phyloP scores from a whole-genome alignment of 1,140 invertebrate species.

The Atta texana region DNA sequence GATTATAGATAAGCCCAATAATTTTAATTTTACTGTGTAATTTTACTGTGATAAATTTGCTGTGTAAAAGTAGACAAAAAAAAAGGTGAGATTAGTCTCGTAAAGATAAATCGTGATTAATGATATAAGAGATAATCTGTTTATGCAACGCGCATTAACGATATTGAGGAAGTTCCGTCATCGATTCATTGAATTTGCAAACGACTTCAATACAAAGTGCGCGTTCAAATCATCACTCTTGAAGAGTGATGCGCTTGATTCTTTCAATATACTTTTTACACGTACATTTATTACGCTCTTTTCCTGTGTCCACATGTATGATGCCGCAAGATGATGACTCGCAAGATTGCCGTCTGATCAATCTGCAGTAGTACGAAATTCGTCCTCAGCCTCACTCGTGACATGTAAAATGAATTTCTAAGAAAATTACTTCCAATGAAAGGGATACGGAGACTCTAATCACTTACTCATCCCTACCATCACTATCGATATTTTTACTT shows the following conservation, averaged over 20 bases:
- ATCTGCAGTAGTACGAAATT: constrained; percentile 43
- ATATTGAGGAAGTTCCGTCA: constrained; percentile 13
- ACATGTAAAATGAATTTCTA: constrained; percentile 9
- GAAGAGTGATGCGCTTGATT: background rate
- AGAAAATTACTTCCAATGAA: constrained; percentile 40
- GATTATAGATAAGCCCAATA: background rate
- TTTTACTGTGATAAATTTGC: background rate
- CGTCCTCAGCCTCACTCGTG: background rate
- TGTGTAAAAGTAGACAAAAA: background rate
- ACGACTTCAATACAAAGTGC: background rate
- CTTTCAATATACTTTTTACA: constrained; percentile 20
- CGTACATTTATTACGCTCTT: constrained; percentile 4
- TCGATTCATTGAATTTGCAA: constrained; percentile 35
- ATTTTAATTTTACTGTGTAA: background rate
- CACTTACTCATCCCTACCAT: constrained; percentile 47
- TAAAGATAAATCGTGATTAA: constrained; percentile 24
- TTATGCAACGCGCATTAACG: constrained; percentile 38
- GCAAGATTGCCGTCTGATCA: background rate
- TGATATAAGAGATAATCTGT: constrained; percentile 23
- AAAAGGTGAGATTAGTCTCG: background rate
- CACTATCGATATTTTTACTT: constrained; percentile 49
- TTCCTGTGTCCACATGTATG: background rate
- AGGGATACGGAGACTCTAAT: constrained; percentile 20
- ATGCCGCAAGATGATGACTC: constrained; percentile 21
- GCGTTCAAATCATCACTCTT: constrained; percentile 17